Conservation (phyloP, 2,113 vertebrate genomes). For the Carassius auratus region DNA sequence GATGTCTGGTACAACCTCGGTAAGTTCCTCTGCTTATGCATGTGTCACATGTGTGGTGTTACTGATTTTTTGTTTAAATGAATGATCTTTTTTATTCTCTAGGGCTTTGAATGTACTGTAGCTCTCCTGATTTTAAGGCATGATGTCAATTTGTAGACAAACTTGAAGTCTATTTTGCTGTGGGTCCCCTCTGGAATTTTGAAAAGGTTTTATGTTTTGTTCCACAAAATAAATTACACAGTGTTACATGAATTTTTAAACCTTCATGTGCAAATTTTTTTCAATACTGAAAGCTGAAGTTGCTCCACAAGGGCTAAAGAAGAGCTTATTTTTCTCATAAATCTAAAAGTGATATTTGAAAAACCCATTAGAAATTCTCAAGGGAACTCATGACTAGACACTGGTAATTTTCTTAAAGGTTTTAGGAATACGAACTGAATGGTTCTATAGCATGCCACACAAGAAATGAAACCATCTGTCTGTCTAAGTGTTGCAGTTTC, state of each 20-base stretch:
- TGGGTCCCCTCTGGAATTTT: neutral
- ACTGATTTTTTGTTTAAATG: neutral
- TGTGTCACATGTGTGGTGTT: neutral
- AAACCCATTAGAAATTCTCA: neutral
- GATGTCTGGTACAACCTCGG: slow-evolving; percentile 99
- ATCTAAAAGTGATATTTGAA: neutral
- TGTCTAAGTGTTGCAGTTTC: neutral
- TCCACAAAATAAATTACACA: neutral
- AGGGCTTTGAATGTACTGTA: neutral
- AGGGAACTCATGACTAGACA: slow-evolving; percentile 16
- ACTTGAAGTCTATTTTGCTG: neutral
- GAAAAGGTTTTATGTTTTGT: neutral
- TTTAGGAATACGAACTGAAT: neutral
- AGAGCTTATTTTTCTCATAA: slow-evolving; percentile 7
- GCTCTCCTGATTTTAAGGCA: neutral
- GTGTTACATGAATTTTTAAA: neutral
- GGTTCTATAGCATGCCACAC: neutral
- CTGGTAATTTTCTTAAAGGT: neutral
- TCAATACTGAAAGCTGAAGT: neutral
- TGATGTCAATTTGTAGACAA: neutral
- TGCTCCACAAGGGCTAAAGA: neutral
- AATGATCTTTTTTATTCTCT: neutral
- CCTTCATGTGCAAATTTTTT: neutral
- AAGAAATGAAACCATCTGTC: neutral
- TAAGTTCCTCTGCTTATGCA: slow-evolving; percentile 60